Conservation (phyloP, 2,888 invertebrate genomes). For the Heliconius charithonia region DNA sequence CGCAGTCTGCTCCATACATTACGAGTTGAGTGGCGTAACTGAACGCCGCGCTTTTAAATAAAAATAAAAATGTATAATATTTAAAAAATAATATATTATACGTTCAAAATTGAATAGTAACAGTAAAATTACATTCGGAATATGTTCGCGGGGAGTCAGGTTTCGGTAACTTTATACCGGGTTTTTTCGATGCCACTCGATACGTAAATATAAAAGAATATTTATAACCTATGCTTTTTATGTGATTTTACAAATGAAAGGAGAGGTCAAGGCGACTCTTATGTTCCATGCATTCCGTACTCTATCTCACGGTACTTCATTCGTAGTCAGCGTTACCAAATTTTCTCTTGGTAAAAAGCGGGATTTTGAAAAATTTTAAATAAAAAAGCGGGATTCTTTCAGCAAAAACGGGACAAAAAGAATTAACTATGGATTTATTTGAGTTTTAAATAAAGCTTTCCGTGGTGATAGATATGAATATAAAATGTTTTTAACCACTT, state of each 20-base stretch:
- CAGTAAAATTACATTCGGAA: conserved; percentile 48
- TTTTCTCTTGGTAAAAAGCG: too few relatives aligned
- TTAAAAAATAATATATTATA: neutral
- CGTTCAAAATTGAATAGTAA: conserved; percentile 23
- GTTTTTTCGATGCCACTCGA: conserved; percentile 59
- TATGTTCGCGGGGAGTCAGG: conserved; percentile 49
- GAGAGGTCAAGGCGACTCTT: neutral
- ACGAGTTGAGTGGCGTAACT: neutral
- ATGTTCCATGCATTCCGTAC: neutral
- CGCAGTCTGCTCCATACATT: neutral
- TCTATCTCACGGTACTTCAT: neutral
- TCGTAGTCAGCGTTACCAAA: neutral
- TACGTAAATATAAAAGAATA: conserved; percentile 58
- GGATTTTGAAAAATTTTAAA: too few relatives aligned
- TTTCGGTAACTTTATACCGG: conserved; percentile 56
- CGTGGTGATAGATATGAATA: too few relatives aligned
- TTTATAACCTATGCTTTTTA: conserved; percentile 55
- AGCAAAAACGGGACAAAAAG: too few relatives aligned
- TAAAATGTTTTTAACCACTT: too few relatives aligned
- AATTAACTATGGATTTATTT: too few relatives aligned
- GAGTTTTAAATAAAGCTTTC: too few relatives aligned
- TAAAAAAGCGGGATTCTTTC: too few relatives aligned
- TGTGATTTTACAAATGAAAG: conserved; percentile 44
- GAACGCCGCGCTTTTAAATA: neutral
- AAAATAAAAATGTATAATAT: neutral